Evolutionary conservation across 2,113 vertebrate genomes (phyloP), one percentile per base, ranked within the genome.

Genomic region (Rallus limicola): DNA sequence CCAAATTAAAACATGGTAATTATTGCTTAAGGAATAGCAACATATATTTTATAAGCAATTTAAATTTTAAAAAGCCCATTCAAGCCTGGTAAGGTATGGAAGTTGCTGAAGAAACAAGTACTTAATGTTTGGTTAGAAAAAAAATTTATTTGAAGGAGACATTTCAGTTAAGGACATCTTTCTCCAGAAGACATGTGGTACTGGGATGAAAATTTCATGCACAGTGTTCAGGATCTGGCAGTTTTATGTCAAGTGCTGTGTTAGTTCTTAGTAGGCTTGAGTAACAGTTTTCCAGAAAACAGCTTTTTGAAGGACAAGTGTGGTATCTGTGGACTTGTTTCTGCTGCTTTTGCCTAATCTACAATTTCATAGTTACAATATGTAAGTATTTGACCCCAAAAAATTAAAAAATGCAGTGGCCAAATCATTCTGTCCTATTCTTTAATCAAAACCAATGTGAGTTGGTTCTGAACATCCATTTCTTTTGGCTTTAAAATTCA

Each of bases 191-290:
- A 24, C 20, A 28, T 76, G n/a, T 70, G 13, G 44, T 82, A 46
- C 18, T 16, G 16, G 40, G 42, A 96, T 26, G 34, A 88, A 91
- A 79, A 80, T 38, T 86, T 92, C 72, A 75, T 0, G 3, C n/a
- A 42, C 46, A 74, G 81, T 92, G 26, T 60, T 93, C 28, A 56
- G 25, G 40, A 80, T 50, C n/a, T 87, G 68, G 11, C 28, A 56
- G 20, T 83, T 85, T 81, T 78, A 31, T 88, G 23, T 86, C 65
- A 80, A 78, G 62, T 52, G 9, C 34, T 77, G 48, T 12, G 21
- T 85, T 96, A 92, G 26, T 80, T 96, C 16, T 74, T 88, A 16
- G 29, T 40, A 81, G 34, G 4, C 36, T 96, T 88, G 60, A 82
- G 29, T 85, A 70, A 69, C 1, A 1, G 40, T 92, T 87, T 82